Evolutionary conservation across 2,113 vertebrate genomes (phyloP), one percentile per base, ranked within the genome.

Genomic region (Micronycteris hirsuta): DNA sequence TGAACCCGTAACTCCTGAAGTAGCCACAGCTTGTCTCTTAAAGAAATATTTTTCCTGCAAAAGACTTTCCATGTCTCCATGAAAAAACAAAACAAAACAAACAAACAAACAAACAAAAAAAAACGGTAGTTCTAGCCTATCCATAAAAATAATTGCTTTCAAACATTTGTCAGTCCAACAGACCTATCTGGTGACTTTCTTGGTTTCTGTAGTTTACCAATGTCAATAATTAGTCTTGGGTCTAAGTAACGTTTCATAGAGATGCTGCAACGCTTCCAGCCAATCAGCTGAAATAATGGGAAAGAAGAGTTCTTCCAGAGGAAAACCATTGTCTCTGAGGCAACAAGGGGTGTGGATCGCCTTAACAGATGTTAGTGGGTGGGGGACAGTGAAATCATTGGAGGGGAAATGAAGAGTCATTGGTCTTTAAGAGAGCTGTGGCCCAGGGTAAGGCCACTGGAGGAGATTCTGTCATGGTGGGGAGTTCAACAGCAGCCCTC

Each of bases 361-460:
- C 99, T 99, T 99, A 98, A 98, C 98, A 97, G 98, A 98, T 98
- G 98, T 97, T 91, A 95, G 98, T 89, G 93, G 70, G 73, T 96
- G 95, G 56, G 97, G 96, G 97, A 86, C 83, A 87, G 93, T 31
- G 91, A 95, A 97, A 93, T 98, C 98, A 98, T 98, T 98, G 98
- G 98, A 98, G 98, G 99, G 98, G 98, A 99, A 99, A 99, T 98
- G 97, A 99, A 98, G 98, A 97, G 97, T 98, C 85, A n/a, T 90
- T 98, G 91, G 97, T 97, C 97, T 98, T 97, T 93, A 93, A 94
- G 91, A 70, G 97, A 98, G 97, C 97, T 95, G 95, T 92, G 97
- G 95, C 91, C 93, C 36, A 1, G 16, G 36, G 82, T 6, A 4
- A 92, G 80, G 43, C 84, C 89, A 47, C 68, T 77, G 56, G 76